Base-by-base conservation (phyloP, 2,797 vertebrate genomes). In the Neopelma chrysocephalum region DNA sequence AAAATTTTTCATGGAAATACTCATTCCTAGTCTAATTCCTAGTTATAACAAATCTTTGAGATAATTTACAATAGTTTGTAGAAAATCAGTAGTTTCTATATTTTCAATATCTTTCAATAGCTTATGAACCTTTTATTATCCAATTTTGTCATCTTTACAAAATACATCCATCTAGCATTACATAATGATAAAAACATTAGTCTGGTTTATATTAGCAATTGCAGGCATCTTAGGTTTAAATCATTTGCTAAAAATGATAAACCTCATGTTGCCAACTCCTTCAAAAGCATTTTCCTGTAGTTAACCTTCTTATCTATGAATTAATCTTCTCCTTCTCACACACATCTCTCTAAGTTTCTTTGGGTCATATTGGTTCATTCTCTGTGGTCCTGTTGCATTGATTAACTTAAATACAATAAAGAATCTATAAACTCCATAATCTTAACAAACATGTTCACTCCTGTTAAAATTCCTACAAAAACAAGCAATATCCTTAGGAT, bases 131-230 rank as follows among this genome's bases (percentile, higher is more conserved):
- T 82, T 95, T 87, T 86, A 60, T 89, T 87, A 89, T 82, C 82
- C 42, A 64, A 83, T 72, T 87, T 86, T 58, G 69, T 43, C 10
- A 94, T 56, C 45, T 90, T 93, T 78, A 82, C 13, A 90, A 94
- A 96, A 91, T 88, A 69, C 23, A 94, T 96, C 58, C 54, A 15
- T 81, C 48, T 54, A 87, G 42, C 36, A 22, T 92, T 95, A 81
- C 57, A 77, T 87, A 96, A 93, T 82, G 38, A 95, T 72, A 93
- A 97, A 89, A 97, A 94, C 53, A 95, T 94, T 81, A 95, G 47
- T 65, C 71, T 96, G 84, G 72, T 96, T 96, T 96, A 95, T 88
- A 96, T 92, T 94, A 98, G 48, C 43, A 91, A 80, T 94, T 95
- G 93, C 47, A 95, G 58, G 34, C 61, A 96, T 86, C 73, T 96